Base-by-base conservation (phyloP, 2,888 invertebrate genomes). In the Drosophila formosana region DNA sequence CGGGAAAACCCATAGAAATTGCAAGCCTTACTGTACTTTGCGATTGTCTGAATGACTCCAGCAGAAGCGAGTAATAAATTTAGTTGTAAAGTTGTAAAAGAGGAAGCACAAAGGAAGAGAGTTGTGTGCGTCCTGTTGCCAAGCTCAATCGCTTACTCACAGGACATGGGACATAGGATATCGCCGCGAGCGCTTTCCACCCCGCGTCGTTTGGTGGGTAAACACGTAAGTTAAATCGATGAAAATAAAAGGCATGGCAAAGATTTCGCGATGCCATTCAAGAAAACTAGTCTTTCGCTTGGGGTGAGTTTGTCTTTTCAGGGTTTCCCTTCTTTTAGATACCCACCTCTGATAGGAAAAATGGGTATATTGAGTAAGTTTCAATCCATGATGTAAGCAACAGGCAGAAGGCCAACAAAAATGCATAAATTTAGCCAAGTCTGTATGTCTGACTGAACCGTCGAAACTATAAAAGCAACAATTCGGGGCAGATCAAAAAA, bases 141-240 rank as follows among this genome's bases (percentile, higher is more conserved):
- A 79, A 72, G 76, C 76, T 46, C 53, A 72, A 61, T 52, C 67
- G 41, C 66, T 78, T 57, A 60, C 56, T 46, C 58, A 63, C 66
- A 52, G 58, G 53, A 75, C 32, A 47, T 37, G n/a, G 37, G 37
- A 37, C n/a, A 43, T 23, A 53, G 25, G 26, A 57, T 41, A 39
- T 8, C 43, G 47, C 70, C 61, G 45, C 52, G 51, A 46, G 87
- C 73, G 78, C 66, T 88, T 88, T 86, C 89, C 89, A 88, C 89
- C 89, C 89, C 87, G 87, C 82, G 65, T 63, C 34, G 84, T 87
- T 87, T 87, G 89, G 63, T 80, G 87, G 87, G 57, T 65, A 80
- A 84, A 84, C 79, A 88, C 57, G 67, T 55, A 79, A 76, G 87
- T 88, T 85, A 70, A 88, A 88, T 74, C 71, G 74, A 65, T 66